Evolutionary conservation across 2,113 vertebrate genomes (phyloP).

Genomic region (Oenanthe oenanthe): DNA sequence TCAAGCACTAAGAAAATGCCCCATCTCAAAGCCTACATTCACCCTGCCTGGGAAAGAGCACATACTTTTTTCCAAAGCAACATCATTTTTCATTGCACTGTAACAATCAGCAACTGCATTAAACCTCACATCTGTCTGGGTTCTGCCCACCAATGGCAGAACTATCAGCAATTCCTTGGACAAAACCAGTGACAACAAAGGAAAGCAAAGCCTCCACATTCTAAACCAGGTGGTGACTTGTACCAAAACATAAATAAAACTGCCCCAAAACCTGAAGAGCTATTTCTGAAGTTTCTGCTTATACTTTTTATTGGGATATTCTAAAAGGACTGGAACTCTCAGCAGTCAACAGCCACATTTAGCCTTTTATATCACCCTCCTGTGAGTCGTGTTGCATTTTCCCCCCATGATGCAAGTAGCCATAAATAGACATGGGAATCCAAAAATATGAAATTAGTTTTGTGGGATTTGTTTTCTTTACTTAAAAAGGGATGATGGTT

Average conservation of each 20-base stretch:
- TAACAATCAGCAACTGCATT: background rate
- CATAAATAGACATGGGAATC: constrained; percentile 35
- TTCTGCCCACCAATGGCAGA: background rate
- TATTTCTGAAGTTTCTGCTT: background rate
- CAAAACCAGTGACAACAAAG: background rate
- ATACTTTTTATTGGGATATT: background rate
- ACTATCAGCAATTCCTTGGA: fast-evolving
- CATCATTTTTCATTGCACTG: fast-evolving
- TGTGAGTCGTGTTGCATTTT: background rate
- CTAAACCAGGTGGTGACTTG: background rate
- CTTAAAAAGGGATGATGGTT: constrained; percentile 15
- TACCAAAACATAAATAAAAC: background rate
- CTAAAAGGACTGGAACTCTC: background rate
- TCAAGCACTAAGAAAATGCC: background rate
- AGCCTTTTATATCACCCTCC: background rate
- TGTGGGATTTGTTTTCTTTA: constrained; percentile 12
- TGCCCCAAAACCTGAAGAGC: background rate
- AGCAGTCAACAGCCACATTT: background rate
- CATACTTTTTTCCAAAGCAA: background rate
- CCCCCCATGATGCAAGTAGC: background rate
- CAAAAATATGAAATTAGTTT: constrained; percentile 5
- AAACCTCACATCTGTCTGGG: background rate
- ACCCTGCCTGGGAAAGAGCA: background rate
- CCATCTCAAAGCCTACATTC: background rate
- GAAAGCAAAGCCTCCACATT: background rate